Evolutionary conservation across 2,888 invertebrate species (phyloP), one percentile per base, ranked within the genome.

Genomic region (Chromoteleia sp.): DNA sequence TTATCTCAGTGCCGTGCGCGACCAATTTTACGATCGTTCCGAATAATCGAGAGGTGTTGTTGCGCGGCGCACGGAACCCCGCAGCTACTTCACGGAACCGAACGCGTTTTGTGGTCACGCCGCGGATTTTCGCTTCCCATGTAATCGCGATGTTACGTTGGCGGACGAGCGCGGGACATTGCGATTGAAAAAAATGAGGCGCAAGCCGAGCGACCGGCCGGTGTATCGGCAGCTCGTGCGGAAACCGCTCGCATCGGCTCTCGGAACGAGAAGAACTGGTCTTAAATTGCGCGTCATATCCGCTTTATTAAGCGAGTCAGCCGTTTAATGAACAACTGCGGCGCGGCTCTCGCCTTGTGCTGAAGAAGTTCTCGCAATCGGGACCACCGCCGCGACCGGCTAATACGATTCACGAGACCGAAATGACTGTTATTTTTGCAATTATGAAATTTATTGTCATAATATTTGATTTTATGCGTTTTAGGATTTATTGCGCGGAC

Each of bases 111-210:
- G 61, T 15, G 58, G 80, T 80, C 59, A 59, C 50, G 52, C 29
- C 45, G 73, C 30, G 75, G 33, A 58, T 74, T 81, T 84, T n/a
- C 39, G 84, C 84, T 86, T 87, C 84, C 86, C 87, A 86, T 89
- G 89, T 88, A 89, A 89, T 89, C 89, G 87, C 85, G 84, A 89
- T 89, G 88, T 87, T 85, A 87, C 87, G 88, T 85, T 76, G 1
- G 82, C 80, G 76, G 84, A 84, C 80, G 83, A 85, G 86, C 81
- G 74, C 59, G 75, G 54, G 75, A 68, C 70, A 48, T 52, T 33
- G 52, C 48, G 43, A 41, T 39, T 29, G 61, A 21, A 80, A 77
- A 70, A 52, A 59, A 81, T 36, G 21, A 14, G 59, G 73, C 68
- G 39, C 77, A 84, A 86, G 86, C 83, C 68, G 30, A 41, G 81